Evolutionary conservation across 2,113 vertebrate genomes (phyloP), one percentile per base, ranked within the genome.

Genomic region (Galemys pyrenaicus): DNA sequence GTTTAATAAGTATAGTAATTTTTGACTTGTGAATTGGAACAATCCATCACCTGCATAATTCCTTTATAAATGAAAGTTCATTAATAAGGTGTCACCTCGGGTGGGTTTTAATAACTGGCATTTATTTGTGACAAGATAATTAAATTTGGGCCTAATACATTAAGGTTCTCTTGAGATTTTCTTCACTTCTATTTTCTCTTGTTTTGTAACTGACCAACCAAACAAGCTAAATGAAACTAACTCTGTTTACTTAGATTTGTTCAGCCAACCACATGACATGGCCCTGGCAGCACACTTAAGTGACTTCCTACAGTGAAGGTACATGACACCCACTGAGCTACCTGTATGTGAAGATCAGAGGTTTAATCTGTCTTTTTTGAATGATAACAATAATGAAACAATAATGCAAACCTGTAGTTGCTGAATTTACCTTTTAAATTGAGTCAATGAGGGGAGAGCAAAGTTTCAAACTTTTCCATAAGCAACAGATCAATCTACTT

Each of bases 371-470:
- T 60, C 24, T n/a, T 56, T 78, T 46, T 6, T 22, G 3, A 30
- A 54, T 64, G 41, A 82, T 6, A 75, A 20, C 9, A 81, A 49
- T 37, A 84, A 44, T 73, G 80, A 75, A 71, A 39, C 32, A 75
- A 30, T 46, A 73, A 6, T n/a, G 32, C 3, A 89, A 30, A 93
- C 32, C 6, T 67, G 11, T 79, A 68, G 16, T 71, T 86, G 30
- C 11, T 91, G 10, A 73, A 39, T 81, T 95, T 87, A 81, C 79
- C 15, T n/a, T 91, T 70, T 84, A 85, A 91, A 80, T 41, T 56
- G 58, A 81, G 9, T 64, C 89, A 87, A 1, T 24, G 26, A 89
- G 71, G 22, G 9, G 10, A 65, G 15, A 70, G 9, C 4, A 68
- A 77, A 2, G 7, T 70, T 88, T 58, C 6, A 44, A 68, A 91